A percentile compares a stretch with the other conserved stretches of the same genome.
These are phyloP conservation scores for Catharus fuscescens DNA, from an alignment of 2,113 vertebrate genomes.

Conservation along the genomic window DNA sequence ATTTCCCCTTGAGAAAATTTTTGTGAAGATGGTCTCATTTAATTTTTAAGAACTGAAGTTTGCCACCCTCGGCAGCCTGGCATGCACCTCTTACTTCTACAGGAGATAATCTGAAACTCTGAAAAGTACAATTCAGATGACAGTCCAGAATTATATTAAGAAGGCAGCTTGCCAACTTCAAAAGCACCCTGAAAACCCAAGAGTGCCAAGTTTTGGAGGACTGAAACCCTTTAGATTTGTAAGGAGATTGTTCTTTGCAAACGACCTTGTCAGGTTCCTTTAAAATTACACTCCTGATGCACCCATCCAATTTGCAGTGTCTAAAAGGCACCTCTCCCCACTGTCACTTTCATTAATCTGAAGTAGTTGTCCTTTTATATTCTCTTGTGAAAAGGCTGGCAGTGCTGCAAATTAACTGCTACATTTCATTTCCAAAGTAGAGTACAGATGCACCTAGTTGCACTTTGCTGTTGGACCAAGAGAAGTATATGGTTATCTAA, in stretches of 20 bases:
- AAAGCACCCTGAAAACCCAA: constrained; percentile 2
- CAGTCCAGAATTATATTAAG: not conserved
- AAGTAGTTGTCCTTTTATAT: constrained; percentile 13
- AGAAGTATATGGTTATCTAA: not conserved
- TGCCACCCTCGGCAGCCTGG: not conserved
- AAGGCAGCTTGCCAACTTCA: not conserved
- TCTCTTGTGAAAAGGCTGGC: not conserved
- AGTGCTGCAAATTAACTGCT: constrained; percentile 49
- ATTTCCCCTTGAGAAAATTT: not conserved
- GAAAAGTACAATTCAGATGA: not conserved
- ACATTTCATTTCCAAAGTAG: constrained; percentile 18
- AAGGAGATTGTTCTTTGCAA: constrained; percentile 18
- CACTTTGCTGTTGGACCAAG: not conserved
- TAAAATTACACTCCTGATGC: constrained; percentile 37
- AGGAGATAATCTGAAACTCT: not conserved
- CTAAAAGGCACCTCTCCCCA: constrained; percentile 10
- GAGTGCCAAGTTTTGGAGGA: not conserved
- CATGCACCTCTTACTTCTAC: accelerated
- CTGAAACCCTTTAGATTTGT: not conserved
- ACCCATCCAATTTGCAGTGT: constrained; percentile 29
- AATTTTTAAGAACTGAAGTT: not conserved
- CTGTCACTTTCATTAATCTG: constrained; percentile 57
- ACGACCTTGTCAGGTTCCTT: constrained; percentile 41
- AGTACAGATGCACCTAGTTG: not conserved
- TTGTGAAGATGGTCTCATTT: not conserved